A percentile compares a stretch with the other conserved stretches of the same genome.
These are phyloP conservation scores for Drosophila malerkotliana DNA, from an alignment of 1,140 invertebrate species.

Conservation along the genomic window DNA sequence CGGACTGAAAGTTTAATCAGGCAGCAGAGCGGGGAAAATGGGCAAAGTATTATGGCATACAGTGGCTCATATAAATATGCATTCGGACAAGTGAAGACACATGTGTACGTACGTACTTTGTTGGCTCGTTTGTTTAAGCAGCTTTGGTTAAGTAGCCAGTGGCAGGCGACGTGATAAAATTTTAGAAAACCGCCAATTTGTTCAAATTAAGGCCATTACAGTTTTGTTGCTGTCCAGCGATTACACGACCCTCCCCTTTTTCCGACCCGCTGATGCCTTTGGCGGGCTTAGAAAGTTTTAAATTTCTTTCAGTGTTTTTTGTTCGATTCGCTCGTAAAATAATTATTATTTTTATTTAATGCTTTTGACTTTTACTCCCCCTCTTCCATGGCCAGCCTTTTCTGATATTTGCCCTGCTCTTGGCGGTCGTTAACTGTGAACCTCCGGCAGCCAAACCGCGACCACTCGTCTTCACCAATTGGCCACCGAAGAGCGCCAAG, in stretches of 20 bases:
- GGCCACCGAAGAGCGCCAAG: slow-evolving; percentile 65
- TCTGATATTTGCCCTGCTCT: slow-evolving; percentile 38
- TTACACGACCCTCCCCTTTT: slow-evolving; percentile 38
- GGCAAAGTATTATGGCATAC: slow-evolving; percentile 41
- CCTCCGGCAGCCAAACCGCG: slow-evolving; percentile 49
- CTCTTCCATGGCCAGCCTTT: slow-evolving; percentile 42
- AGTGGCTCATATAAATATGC: slow-evolving; percentile 18
- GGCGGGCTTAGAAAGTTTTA: slow-evolving; percentile 69
- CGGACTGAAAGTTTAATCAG: slow-evolving; percentile 56
- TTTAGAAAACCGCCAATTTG: slow-evolving; percentile 77
- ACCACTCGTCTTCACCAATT: slow-evolving; percentile 64
- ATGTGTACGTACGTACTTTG: slow-evolving; percentile 27
- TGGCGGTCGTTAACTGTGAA: slow-evolving; percentile 56
- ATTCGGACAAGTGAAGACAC: slow-evolving; percentile 9
- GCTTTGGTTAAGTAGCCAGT: slow-evolving; percentile 48
- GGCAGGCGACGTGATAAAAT: slow-evolving; percentile 76
- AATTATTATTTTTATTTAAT: slow-evolving; percentile 50
- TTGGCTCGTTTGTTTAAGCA: slow-evolving; percentile 55
- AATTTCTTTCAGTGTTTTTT: slow-evolving; percentile 31
- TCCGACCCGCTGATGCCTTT: slow-evolving; percentile 5
- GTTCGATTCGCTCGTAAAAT: slow-evolving; percentile 38
- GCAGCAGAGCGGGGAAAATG: slow-evolving; percentile 47
- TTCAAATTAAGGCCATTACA: slow-evolving; percentile 75
- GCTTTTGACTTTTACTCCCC: slow-evolving; percentile 25
- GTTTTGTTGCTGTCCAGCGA: slow-evolving; percentile 42